phyloP scores from a whole-genome alignment of 2,797 vertebrate genomes.

The Schizothorax lantsangensis region DNA sequence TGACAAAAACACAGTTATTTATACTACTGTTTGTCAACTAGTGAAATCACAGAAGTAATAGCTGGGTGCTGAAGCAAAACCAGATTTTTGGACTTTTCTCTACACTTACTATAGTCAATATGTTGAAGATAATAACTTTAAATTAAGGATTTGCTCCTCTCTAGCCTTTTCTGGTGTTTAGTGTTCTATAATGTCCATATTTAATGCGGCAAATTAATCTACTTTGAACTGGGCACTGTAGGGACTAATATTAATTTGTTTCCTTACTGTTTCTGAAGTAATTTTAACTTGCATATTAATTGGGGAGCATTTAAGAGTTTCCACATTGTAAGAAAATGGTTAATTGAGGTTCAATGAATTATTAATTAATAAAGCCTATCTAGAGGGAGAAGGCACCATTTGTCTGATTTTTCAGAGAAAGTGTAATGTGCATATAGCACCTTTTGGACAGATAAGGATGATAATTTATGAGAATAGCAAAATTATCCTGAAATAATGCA shows the following conservation, averaged over 20 bases:
- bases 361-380: slow-evolving; percentile 74
- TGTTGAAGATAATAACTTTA: background rate
- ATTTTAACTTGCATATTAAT: slow-evolving; percentile 62
- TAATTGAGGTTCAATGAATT: slow-evolving; percentile 76
- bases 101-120: background rate
- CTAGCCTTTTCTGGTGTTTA: background rate
- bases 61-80: background rate
- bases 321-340: slow-evolving; percentile 71
- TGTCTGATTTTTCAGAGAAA: slow-evolving; percentile 10
- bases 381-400: slow-evolving; percentile 49
- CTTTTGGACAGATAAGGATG: background rate
- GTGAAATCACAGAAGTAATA: background rate
- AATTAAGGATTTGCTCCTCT: background rate
- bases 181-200: background rate
- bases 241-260: slow-evolving; percentile 61
- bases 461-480: background rate
- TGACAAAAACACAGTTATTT: background rate
- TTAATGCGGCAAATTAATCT: background rate
- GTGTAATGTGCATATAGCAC: background rate
- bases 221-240: slow-evolving; percentile 58
- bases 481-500: background rate
- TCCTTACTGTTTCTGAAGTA: slow-evolving; percentile 49
- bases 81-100: background rate
- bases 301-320: slow-evolving; percentile 69
- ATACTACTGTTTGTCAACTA: background rate